Base-by-base conservation (phyloP, 1,140 invertebrate genomes). In the Sycophila sp. region DNA sequence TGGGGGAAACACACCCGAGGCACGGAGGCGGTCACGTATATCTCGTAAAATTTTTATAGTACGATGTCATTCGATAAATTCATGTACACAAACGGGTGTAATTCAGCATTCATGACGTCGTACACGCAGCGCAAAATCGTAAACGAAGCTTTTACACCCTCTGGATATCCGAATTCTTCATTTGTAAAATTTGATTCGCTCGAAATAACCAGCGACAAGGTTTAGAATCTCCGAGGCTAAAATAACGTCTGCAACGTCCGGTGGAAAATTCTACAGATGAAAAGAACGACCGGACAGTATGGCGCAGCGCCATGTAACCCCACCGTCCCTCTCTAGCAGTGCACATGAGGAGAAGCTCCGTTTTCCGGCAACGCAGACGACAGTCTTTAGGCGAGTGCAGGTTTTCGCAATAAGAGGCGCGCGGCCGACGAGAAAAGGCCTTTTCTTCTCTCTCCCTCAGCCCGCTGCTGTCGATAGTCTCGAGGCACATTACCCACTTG, bases 21-120 rank as follows among this genome's bases (percentile, higher is more conserved):
- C n/a, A n/a, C n/a, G n/a, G n/a, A n/a, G n/a, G 13, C 6, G n/a
- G 28, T 49, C 24, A 60, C 34, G 38, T 60, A 17, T 40, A 26
- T 6, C 24, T 67, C 65, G 36, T 67, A 67, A 67, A 67, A 67
- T 58, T 67, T 67, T 67, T 59, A 67, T 58, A 42, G 53, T 49
- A 47, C 42, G 13, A 24, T 58, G 53, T 67, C 28, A 58, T 56
- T 67, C 38, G 49, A 58, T 67, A 36, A 67, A 67, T 67, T 58
- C 53, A 47, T 67, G 53, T 67, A 34, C 38, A 66, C 26, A 36
- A 66, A 38, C 24, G 22, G 10, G 30, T 45, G 28, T 67, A 67
- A 67, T 67, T 58, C 28, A 45, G 42, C 55, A 67, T 67, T 47
- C 40, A 67, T 58, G 40, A 36, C 53, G 28, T 40, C 19, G 19